phyloP scores from a whole-genome alignment of 2,888 invertebrate species.

The Perdita meconis region DNA sequence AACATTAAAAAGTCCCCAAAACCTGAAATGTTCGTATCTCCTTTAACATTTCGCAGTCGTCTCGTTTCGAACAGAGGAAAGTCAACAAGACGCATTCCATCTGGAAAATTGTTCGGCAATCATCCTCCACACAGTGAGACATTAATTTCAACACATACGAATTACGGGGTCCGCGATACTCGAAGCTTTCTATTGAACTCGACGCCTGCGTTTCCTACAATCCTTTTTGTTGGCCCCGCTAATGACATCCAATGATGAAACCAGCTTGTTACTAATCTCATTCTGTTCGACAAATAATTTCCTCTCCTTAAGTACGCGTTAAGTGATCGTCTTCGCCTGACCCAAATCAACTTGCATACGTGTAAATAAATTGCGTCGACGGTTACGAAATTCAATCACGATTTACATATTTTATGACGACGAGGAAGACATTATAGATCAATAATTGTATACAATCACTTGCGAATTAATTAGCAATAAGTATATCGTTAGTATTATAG shows the following conservation, averaged over 20 bases:
- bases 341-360: neutral
- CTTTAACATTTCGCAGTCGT: too few relatives aligned
- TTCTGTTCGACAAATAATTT: neutral
- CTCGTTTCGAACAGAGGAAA: too few relatives aligned
- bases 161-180: conserved; percentile 21
- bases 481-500: neutral
- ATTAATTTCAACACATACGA: conserved; percentile 31
- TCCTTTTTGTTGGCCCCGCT: conserved; percentile 30
- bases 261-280: conserved; percentile 12
- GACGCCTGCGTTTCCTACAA: conserved; percentile 13
- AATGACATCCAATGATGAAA: conserved; percentile 40
- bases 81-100: neutral
- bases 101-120: conserved; percentile 20
- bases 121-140: conserved; percentile 2
- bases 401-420: neutral
- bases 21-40: too few relatives aligned
- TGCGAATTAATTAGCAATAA: neutral
- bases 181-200: conserved; percentile 21
- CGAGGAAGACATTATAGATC: neutral
- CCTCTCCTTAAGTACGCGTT: neutral
- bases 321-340: neutral
- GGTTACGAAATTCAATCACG: neutral
- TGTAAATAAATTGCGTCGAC: neutral
- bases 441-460: neutral
- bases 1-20: too few relatives aligned